Evolutionary conservation across 1,140 invertebrate species (phyloP).

Genomic region (Leptonema lineaticorne): DNA sequence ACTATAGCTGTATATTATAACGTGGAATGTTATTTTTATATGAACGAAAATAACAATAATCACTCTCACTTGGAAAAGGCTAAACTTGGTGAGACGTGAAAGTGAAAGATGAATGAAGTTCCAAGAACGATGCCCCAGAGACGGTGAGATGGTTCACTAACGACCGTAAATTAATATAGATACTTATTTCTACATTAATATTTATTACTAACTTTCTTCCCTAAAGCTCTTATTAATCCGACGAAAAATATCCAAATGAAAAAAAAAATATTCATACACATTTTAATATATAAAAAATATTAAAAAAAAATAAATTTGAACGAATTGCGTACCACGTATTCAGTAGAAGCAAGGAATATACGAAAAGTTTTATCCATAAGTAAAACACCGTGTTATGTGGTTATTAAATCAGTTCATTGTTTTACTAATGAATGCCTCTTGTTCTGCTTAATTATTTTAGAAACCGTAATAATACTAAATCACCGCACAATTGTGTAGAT

Average conservation of each 20-base stretch:
- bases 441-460: neutral
- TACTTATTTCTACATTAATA: slow-evolving; percentile 2
- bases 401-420: neutral
- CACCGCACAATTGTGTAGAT: neutral
- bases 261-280: neutral
- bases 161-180: slow-evolving; percentile 15
- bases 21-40: no score
- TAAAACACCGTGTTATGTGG: neutral
- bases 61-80: no score
- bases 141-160: slow-evolving; percentile 3
- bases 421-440: neutral
- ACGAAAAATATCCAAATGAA: neutral
- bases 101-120: slow-evolving; percentile 13
- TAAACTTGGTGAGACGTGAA: no score
- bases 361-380: neutral
- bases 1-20: no score
- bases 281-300: neutral
- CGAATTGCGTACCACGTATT: no score
- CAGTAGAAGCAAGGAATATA: no score
- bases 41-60: no score
- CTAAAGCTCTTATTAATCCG: neutral
- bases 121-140: neutral
- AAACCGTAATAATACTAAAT: neutral
- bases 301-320: neutral
- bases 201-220: neutral